phyloP scores from a whole-genome alignment of 2,888 invertebrate species.

The Glyphotaelius pellucidus region DNA sequence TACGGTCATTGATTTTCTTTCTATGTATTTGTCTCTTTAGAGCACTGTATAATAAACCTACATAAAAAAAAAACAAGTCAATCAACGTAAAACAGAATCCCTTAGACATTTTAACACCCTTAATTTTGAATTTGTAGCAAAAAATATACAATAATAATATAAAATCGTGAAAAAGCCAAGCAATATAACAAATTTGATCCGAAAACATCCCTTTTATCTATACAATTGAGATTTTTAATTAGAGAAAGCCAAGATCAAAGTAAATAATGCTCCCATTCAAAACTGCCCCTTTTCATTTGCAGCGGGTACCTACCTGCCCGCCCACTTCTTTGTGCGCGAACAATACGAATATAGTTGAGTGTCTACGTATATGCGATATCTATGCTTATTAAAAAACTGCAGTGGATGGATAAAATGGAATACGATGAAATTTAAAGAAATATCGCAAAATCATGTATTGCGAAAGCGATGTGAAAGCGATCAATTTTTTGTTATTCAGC shows the following conservation, averaged over 20 bases:
- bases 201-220: constrained; percentile 8
- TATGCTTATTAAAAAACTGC: not conserved
- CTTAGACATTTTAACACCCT: not conserved
- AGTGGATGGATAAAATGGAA: not conserved
- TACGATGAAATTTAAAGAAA: not conserved
- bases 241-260: constrained; percentile 23
- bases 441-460: no score
- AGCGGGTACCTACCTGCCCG: not conserved
- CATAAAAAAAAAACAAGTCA: not conserved
- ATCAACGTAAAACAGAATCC: not conserved
- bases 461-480: no score
- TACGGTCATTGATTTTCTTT: no score
- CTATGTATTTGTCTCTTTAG: no score
- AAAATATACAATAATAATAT: not conserved
- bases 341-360: not conserved
- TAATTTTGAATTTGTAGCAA: not conserved
- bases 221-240: constrained; percentile 3
- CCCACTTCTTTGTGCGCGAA: not conserved
- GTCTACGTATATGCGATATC: not conserved
- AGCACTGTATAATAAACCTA: no score
- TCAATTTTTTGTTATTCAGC: no score
- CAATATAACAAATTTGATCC: not conserved
- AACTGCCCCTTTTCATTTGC: constrained; percentile 9
- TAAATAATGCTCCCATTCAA: constrained; percentile 18
- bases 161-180: not conserved